Evolutionary conservation across 2,113 vertebrate species (phyloP), one percentile per base, ranked within the genome.

Genomic region (Maccullochella peelii): DNA sequence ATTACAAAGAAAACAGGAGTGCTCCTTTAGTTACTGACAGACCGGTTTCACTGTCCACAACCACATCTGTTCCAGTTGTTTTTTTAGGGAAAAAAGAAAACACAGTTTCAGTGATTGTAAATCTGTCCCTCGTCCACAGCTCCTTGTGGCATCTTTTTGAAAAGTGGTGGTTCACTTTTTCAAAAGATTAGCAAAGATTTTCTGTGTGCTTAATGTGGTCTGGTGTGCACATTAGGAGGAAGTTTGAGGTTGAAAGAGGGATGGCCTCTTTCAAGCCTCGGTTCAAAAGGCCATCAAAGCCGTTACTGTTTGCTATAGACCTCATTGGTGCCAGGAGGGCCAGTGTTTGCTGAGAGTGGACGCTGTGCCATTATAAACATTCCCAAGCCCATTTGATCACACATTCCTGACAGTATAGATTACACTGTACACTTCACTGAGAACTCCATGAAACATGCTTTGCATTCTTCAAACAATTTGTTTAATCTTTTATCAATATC

Each of bases 261-360:
- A n/a, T n/a, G n/a, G n/a, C n/a, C n/a, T n/a, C n/a, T n/a, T n/a
- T n/a, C 54, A 67, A 77, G 79, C 70, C 44, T 80, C 44, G 16
- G 86, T 91, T 93, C 86, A 91, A 89, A 87, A 80, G 38, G 57
- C 49, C 73, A 85, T 88, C 70, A 90, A 79, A 87, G 58, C 11
- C 69, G 81, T 86, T 68, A 86, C 42, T 65, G 57, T 58, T 86
- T 36, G 67, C 79, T 76, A 52, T 55, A 61, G 73, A 65, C 36
- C 74, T 80, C 73, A 92, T 88, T 77, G 71, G 36, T 85, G 77
- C 77, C 87, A 92, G 86, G 91, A 91, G 88, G 84, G 42, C 33
- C 52, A 66, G 38, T 5, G 54, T 61, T 62, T 59, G 33, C 59
- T 72, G 25, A 77, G 36, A 78, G 23, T 8, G 16, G 61, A 40